These are phyloP conservation scores for Mesodorylaimus sp. DNA, from an alignment of 2,888 invertebrate genomes.

Conservation along the genomic window DNA sequence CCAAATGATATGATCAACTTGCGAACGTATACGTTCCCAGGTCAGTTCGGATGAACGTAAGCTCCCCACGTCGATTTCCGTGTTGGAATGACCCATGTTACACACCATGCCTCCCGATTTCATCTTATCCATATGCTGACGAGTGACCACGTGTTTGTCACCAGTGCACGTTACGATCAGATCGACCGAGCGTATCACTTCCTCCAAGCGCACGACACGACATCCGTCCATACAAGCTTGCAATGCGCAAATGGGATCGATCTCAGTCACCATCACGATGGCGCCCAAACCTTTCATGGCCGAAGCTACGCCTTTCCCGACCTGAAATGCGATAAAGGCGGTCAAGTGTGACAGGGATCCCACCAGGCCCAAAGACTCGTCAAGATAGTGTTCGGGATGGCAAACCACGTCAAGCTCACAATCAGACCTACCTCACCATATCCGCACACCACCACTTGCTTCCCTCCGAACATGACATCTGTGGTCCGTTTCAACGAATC, in stretches of 20 bases:
- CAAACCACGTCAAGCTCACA: neutral
- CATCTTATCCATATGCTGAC: constrained; percentile 89
- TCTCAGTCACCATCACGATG: constrained; percentile 78
- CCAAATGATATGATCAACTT: constrained; percentile 97
- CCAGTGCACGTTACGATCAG: constrained; percentile 89
- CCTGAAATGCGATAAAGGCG: no score
- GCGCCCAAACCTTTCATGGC: constrained; percentile 46
- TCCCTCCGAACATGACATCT: constrained; percentile 95
- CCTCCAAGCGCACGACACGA: constrained; percentile 77
- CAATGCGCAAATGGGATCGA: constrained; percentile 89
- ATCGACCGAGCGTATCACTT: constrained; percentile 74
- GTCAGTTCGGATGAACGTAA: constrained; percentile 62
- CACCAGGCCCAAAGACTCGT: no score
- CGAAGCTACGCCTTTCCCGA: constrained; percentile 13
- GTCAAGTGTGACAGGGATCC: no score
- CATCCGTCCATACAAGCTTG: constrained; percentile 97
- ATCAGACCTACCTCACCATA: constrained; percentile 53
- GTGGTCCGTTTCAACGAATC: constrained; percentile 67
- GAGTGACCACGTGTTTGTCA: constrained; percentile 58
- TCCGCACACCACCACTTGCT: constrained; percentile 83
- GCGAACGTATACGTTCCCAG: constrained; percentile 90
- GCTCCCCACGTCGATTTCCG: constrained; percentile 70
- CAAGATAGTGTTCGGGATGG: no score
- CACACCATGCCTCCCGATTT: constrained; percentile 84
- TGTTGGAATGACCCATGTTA: constrained; percentile 94